Percentiles rank a stretch among this genome's conserved stretches.
phyloP scores from a whole-genome alignment of 2,797 vertebrate species.

The Poecile montanus region DNA sequence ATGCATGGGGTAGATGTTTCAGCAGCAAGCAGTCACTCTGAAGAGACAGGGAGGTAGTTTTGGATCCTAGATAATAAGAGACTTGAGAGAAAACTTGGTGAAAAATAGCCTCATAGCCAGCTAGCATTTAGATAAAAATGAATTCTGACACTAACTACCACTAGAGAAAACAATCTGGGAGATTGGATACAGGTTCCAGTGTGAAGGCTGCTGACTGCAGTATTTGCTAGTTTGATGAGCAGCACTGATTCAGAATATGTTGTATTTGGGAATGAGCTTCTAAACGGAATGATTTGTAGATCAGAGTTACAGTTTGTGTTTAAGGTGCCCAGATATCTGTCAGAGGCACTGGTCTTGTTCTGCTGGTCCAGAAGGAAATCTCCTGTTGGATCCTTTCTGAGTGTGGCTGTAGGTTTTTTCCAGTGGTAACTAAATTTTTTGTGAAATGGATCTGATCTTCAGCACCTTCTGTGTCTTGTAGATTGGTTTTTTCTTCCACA shows the following conservation, averaged over 20 bases:
- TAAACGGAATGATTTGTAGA: background rate
- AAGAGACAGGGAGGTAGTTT: background rate
- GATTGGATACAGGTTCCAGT: background rate
- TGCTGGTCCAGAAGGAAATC: background rate
- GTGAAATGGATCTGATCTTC: background rate
- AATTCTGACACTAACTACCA: background rate
- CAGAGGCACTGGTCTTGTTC: background rate
- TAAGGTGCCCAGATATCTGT: background rate
- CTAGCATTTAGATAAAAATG: background rate
- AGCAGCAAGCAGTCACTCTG: background rate
- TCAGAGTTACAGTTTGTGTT: fast-evolving
- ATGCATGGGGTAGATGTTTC: background rate
- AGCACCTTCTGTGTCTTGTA: background rate
- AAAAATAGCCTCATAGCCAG: background rate
- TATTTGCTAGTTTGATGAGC: background rate
- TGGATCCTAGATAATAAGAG: background rate
- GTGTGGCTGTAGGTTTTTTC: background rate
- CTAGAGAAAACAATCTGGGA: background rate
- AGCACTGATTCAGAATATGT: background rate
- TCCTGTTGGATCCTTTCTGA: background rate
- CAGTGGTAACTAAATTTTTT: background rate
- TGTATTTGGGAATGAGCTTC: background rate
- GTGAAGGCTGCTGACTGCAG: background rate
- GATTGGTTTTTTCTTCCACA: background rate
- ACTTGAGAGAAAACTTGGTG: background rate